Evolutionary conservation across 2,888 invertebrate genomes (phyloP).

Genomic region (Melanostoma mellinum): DNA sequence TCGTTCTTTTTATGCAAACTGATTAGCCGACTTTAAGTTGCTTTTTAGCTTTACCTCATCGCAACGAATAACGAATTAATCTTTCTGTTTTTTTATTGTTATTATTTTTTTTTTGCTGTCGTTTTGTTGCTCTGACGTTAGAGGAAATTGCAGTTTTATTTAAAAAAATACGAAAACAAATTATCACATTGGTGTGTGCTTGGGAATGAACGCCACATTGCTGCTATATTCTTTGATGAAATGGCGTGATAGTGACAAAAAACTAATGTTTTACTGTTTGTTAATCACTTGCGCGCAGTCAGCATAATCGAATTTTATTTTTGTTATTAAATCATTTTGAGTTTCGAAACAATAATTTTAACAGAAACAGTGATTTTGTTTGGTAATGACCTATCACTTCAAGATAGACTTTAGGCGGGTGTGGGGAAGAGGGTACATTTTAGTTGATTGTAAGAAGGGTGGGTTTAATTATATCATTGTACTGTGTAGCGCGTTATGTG

Average conservation of each 20-base stretch:
- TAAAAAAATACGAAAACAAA: constrained; percentile 43
- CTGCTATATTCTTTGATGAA: constrained; percentile 22
- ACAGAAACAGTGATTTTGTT: no score
- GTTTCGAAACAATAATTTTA: constrained; percentile 30
- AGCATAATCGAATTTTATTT: constrained; percentile 1
- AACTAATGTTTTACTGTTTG: constrained; percentile 3
- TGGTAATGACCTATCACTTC: no score
- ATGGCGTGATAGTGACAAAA: constrained; percentile 55
- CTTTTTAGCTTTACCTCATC: constrained; percentile 7
- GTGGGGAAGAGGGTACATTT: no score
- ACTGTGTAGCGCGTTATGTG: no score
- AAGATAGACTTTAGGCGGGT: no score
- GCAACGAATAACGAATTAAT: constrained; percentile 26
- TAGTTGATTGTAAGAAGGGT: no score
- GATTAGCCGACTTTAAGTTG: constrained; percentile 8
- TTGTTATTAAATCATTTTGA: constrained; percentile 9
- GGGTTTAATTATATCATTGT: no score
- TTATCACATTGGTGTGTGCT: constrained; percentile 20
- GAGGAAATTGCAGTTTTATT: constrained; percentile 46
- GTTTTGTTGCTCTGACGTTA: constrained; percentile 18
- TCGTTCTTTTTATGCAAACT: constrained; percentile 7
- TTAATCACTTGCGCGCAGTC: constrained; percentile 37
- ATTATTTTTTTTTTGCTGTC: constrained; percentile 1
- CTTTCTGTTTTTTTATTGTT: background rate
- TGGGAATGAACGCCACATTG: constrained; percentile 21